phyloP scores from a whole-genome alignment of 2,888 invertebrate genomes.

The Tetragonula carbonaria region DNA sequence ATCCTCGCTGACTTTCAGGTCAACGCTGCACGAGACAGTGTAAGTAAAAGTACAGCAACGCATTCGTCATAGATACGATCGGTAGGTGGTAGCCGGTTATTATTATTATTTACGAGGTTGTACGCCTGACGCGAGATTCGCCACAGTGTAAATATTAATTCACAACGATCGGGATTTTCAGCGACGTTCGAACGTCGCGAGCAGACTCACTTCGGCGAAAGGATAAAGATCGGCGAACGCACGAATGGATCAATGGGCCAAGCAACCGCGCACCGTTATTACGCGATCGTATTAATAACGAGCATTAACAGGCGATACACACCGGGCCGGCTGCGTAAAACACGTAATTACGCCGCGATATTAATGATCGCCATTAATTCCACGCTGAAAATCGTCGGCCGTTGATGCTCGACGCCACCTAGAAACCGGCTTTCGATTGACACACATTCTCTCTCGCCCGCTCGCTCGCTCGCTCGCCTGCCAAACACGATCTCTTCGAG shows the following conservation, averaged over 20 bases:
- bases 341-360: conserved; percentile 46
- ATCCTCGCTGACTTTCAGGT: background rate
- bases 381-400: conserved; percentile 43
- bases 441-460: conserved; percentile 56
- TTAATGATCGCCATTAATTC: conserved; percentile 52
- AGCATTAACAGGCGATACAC: conserved; percentile 29
- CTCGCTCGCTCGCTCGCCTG: conserved; percentile 3
- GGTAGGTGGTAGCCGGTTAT: background rate
- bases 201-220: background rate
- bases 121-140: background rate
- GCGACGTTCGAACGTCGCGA: too few species aligned
- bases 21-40: too few species aligned
- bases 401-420: conserved; percentile 50
- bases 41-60: background rate
- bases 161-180: conserved; percentile 9
- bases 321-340: conserved; percentile 22
- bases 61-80: background rate
- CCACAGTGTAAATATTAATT: conserved; percentile 22
- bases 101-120: conserved; percentile 1
- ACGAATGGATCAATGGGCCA: conserved; percentile 32
- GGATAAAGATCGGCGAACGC: background rate
- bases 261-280: conserved; percentile 29
- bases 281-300: conserved; percentile 44
- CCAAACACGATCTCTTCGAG: background rate
- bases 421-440: conserved; percentile 68